phyloP scores from a whole-genome alignment of 2,797 vertebrate species.

The Rhynchonycteris naso region DNA sequence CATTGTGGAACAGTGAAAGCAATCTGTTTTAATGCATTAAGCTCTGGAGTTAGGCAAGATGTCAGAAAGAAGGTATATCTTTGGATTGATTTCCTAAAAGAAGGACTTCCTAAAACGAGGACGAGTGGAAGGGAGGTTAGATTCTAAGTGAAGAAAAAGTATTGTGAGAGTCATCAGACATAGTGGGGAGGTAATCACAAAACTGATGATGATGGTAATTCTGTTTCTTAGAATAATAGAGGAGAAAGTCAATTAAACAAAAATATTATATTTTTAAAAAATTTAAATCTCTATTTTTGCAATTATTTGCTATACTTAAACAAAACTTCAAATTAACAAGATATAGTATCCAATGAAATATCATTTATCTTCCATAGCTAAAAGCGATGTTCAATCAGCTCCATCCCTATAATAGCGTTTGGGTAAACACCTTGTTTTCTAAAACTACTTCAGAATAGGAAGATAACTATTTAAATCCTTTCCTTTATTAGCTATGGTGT shows the following conservation, averaged over 20 bases:
- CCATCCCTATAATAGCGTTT: not conserved
- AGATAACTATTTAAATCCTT: not conserved
- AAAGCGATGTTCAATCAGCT: not conserved
- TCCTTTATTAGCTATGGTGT: not conserved
- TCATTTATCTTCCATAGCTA: not conserved
- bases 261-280: not conserved
- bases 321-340: slow-evolving; percentile 9
- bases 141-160: not conserved
- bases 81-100: not conserved
- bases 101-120: not conserved
- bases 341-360: not conserved
- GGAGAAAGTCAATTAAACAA: not conserved
- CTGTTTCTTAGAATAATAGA: not conserved
- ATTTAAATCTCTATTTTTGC: not conserved
- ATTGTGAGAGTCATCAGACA: not conserved
- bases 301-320: not conserved
- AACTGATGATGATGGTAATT: not conserved
- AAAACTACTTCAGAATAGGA: slow-evolving; percentile 7
- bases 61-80: not conserved
- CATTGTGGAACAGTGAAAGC: not conserved
- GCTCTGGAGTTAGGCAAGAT: not conserved
- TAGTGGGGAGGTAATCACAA: not conserved
- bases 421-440: not conserved
- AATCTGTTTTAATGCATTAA: not conserved
- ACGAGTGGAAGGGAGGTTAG: not conserved